Conservation (phyloP, 37 sponge, comb jelly and placozoan species). For the Crambe crambe region DNA sequence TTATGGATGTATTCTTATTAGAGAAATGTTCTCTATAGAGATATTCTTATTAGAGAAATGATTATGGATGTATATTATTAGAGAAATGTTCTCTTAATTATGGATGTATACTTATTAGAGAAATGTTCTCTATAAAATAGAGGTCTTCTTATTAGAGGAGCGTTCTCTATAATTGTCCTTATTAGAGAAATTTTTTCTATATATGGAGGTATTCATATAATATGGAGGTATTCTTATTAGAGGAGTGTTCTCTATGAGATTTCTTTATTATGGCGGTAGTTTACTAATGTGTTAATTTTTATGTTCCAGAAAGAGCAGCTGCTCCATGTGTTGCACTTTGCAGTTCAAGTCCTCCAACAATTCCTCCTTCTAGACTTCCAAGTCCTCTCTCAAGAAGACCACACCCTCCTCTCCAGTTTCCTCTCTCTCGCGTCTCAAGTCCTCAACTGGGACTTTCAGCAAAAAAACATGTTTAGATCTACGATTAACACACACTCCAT, state of each 20-base stretch:
- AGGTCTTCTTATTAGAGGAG: neutral
- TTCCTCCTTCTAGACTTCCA: neutral
- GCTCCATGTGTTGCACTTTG: slow-evolving; percentile 32
- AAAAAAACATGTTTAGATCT: neutral
- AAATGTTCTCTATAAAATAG: neutral
- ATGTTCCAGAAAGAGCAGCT: slow-evolving; percentile 34
- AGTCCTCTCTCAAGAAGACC: slow-evolving; percentile 1
- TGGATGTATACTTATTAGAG: too few relatives aligned
- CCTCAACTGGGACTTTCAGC: slow-evolving; percentile 74
- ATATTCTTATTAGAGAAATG: neutral
- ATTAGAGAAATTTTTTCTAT: neutral
- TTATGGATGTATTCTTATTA: neutral
- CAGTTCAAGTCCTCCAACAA: slow-evolving; percentile 43
- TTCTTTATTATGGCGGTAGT: neutral
- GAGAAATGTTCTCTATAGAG: too few relatives aligned
- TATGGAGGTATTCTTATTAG: neutral
- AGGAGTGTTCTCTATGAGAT: too few relatives aligned
- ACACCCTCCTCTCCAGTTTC: slow-evolving; percentile 33
- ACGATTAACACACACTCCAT: neutral
- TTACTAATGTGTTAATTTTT: too few relatives aligned
- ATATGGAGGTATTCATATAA: neutral
- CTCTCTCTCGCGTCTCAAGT: slow-evolving; percentile 46
- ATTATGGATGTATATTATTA: too few relatives aligned
- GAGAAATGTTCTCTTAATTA: too few relatives aligned
- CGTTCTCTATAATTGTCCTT: too few relatives aligned